phyloP scores from a whole-genome alignment of 2,888 invertebrate species.

The Neoitamus cyanurus region DNA sequence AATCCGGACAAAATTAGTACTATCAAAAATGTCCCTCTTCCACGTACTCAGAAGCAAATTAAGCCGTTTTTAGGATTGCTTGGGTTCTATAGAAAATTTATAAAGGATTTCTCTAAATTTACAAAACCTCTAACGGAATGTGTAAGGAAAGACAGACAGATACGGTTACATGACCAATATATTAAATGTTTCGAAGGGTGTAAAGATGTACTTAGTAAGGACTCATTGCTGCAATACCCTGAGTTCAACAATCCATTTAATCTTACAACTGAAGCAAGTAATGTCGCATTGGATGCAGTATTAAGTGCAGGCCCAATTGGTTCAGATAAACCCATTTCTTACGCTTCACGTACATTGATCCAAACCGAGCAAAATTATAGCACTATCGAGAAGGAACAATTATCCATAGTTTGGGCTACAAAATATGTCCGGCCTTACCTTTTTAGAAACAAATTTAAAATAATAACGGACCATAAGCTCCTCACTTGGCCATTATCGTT shows the following conservation, averaged over 20 bases:
- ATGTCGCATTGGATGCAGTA: neutral
- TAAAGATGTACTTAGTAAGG: neutral
- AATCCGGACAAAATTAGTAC: neutral
- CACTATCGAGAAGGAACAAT: neutral
- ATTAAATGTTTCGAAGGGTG: neutral
- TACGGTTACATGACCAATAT: neutral
- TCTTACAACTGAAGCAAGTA: neutral
- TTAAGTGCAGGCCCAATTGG: neutral
- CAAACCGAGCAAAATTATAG: neutral
- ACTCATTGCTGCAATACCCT: neutral
- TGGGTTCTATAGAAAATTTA: neutral
- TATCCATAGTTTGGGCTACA: neutral
- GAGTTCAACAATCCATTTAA: neutral
- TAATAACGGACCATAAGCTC: neutral
- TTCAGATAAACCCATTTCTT: neutral
- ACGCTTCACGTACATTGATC: neutral
- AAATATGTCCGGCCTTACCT: neutral
- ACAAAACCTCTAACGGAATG: conserved; percentile 11
- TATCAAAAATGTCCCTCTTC: conserved; percentile 44
- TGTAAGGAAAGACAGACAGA: neutral
- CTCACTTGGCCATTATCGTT: neutral
- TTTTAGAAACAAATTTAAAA: neutral
- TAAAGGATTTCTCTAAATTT: conserved; percentile 1
- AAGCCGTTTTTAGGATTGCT: neutral
- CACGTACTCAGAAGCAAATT: neutral